These are phyloP conservation scores for Paradisaea rubra DNA, from an alignment of 2,113 vertebrate species.

Conservation along the genomic window DNA sequence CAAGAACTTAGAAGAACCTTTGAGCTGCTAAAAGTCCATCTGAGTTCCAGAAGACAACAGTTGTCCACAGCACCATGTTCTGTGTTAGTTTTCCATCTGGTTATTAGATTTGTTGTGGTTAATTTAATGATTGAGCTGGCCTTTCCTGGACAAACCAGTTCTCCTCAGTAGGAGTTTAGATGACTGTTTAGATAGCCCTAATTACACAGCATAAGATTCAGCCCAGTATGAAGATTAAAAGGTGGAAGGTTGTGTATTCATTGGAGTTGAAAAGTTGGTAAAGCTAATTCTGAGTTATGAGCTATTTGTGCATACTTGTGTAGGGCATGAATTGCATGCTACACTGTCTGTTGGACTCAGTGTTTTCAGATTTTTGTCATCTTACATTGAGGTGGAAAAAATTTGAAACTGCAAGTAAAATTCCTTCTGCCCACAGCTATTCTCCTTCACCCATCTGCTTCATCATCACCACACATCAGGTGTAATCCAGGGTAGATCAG, in stretches of 20 bases:
- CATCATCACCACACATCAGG: not conserved
- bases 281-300: not conserved
- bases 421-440: not conserved
- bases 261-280: not conserved
- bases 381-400: not conserved
- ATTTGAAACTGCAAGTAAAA: not conserved
- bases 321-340: not conserved
- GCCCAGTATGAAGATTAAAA: not conserved
- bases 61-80: not conserved
- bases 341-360: not conserved
- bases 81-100: not conserved
- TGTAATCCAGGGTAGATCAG: not conserved
- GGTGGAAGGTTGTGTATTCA: not conserved
- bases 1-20: not conserved
- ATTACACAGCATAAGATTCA: not conserved
- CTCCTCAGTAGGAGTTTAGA: slow-evolving; percentile 24
- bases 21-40: not conserved
- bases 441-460: not conserved
- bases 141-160: slow-evolving; percentile 56
- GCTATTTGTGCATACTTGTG: not conserved
- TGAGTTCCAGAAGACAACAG: not conserved
- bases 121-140: not conserved
- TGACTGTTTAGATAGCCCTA: slow-evolving; percentile 44
- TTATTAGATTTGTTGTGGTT: slow-evolving; percentile 10
- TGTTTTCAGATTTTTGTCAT: not conserved